A percentile compares a stretch with the other conserved stretches of the same genome.
Evolutionary conservation across 2,113 vertebrate species (phyloP).

Genomic region (Sander vitreus): DNA sequence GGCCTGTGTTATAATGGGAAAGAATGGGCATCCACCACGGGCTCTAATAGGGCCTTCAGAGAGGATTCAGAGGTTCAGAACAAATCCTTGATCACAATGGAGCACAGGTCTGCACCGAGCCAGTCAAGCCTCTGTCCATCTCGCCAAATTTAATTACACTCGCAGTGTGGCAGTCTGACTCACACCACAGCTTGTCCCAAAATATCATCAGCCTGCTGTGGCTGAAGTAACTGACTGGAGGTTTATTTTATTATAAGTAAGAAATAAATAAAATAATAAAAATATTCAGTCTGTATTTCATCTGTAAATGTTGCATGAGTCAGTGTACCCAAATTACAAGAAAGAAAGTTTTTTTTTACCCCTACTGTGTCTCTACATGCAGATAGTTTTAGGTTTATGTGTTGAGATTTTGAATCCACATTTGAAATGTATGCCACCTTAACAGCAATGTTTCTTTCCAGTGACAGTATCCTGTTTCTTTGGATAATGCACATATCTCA

Average conservation of each 20-base stretch:
- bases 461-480: neutral
- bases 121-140: slow-evolving; percentile 52
- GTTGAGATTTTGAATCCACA: neutral
- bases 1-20: slow-evolving; percentile 61
- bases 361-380: neutral
- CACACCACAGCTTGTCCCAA: slow-evolving; percentile 45
- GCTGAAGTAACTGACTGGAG: neutral
- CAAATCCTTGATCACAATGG: slow-evolving; percentile 67
- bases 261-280: slow-evolving; percentile 4
- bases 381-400: neutral
- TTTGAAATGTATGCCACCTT: neutral
- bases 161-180: slow-evolving; percentile 32
- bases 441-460: neutral
- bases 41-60: slow-evolving; percentile 72
- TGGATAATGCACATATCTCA: neutral
- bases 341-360: neutral
- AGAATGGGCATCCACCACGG: slow-evolving; percentile 55
- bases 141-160: slow-evolving; percentile 65
- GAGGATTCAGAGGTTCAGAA: slow-evolving; percentile 66
- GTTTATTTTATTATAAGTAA: neutral
- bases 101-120: slow-evolving; percentile 57
- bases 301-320: neutral
- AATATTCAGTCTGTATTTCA: neutral
- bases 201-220: slow-evolving; percentile 32
- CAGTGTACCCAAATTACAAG: neutral